Base-by-base conservation (phyloP, 2,113 vertebrate genomes). In the Sinocyclocheilus rhinocerous region DNA sequence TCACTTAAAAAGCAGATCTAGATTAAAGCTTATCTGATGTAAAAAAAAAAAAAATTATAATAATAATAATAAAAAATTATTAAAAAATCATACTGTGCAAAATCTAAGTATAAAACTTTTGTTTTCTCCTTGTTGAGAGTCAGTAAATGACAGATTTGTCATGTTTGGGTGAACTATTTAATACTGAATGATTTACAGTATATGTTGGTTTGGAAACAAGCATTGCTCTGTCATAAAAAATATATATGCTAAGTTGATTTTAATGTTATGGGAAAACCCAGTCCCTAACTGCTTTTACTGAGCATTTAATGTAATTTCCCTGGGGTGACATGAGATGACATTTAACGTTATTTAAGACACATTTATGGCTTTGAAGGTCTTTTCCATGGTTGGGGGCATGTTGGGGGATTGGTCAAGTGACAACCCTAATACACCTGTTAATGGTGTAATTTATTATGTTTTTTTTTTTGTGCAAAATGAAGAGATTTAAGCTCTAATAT, bases 401-500 rank as follows among this genome's bases (percentile, higher is more conserved):
- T 11, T n/a, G 13, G 4, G 9, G 24, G 20, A 45, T 59, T 78
- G 33, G 9, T 55, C 26, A 33, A 55, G 59, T 26, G 45, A 59
- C 70, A 76, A 52, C 6, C 29, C 45, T 52, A 33, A 20, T 55
- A 59, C 48, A 61, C 36, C 75, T 59, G 36, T 48, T 73, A 61
- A 79, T 84, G 69, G 59, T 57, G 36, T 81, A 83, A 87, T 86
- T 42, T 77, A 83, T 87, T 57, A 83, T 29, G 48, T 29, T 83
- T 83, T 33, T 33, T 33, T 33, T 33, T 0, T 33, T 59, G 83
- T 29, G 75, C 20, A 55, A 55, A 69, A 45, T 83, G 24, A 36
- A 52, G 76, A 59, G 13, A 13, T 79, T 59, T 24, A 39, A 52
- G 18, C 57, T 50, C 33, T 65, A 57, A 59, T 39, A 33, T 36